Conservation (phyloP, 2,888 invertebrate species). For the Cremastobaeus sp. region DNA sequence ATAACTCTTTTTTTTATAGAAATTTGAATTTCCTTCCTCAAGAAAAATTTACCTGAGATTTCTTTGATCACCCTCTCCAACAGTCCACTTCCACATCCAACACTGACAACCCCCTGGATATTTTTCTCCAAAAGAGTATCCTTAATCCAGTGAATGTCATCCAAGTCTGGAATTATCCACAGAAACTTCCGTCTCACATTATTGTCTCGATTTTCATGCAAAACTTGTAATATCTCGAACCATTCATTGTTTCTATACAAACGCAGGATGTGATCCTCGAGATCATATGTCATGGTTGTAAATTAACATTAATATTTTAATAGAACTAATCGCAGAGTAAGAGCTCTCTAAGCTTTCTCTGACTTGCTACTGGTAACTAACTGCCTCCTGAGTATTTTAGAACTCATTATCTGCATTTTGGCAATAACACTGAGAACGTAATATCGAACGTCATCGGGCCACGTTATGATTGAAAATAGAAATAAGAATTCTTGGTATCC, state of each 20-base stretch:
- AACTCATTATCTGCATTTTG: conserved; percentile 32
- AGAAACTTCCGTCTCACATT: conserved; percentile 81
- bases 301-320: too few species aligned
- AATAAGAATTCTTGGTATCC: too few species aligned
- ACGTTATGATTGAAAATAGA: conserved; percentile 18
- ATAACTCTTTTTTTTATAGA: too few species aligned
- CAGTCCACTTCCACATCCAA: conserved; percentile 59
- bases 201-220: conserved; percentile 65
- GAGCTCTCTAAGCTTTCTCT: background rate
- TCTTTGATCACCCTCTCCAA: conserved; percentile 78
- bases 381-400: conserved; percentile 27
- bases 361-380: background rate
- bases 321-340: background rate
- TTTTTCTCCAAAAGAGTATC: conserved; percentile 77
- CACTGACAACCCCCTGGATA: conserved; percentile 53
- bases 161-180: conserved; percentile 87
- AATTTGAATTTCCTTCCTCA: too few species aligned
- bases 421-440: conserved; percentile 49
- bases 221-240: conserved; percentile 78
- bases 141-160: conserved; percentile 82
- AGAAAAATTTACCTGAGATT: conserved; percentile 83
- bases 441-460: conserved; percentile 16
- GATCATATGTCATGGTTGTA: conserved; percentile 45
- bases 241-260: conserved; percentile 70
- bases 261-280: conserved; percentile 65